A percentile compares a stretch with the other conserved stretches of the same genome.
These are phyloP conservation scores for Ptychochromis oligacanthus DNA, from an alignment of 2,113 vertebrate species.

Conservation along the genomic window DNA sequence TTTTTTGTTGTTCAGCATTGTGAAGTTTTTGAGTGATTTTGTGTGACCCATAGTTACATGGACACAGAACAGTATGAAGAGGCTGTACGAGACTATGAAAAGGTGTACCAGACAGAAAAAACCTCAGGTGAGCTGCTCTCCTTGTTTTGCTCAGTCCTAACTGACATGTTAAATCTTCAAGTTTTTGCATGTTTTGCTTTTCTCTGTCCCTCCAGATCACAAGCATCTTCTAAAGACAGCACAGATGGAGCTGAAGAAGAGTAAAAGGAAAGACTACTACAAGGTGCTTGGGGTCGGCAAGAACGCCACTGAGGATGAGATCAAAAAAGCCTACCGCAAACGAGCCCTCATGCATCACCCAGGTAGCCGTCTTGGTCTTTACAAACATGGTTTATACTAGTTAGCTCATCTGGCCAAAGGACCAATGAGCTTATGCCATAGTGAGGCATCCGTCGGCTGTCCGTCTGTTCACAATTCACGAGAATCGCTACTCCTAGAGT, in stretches of 20 bases:
- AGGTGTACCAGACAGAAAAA: slow-evolving; percentile 96
- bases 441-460: too few species aligned
- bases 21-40: slow-evolving; percentile 31
- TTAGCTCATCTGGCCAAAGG: too few species aligned
- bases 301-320: slow-evolving; percentile 94
- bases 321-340: slow-evolving; percentile 96
- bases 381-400: neutral
- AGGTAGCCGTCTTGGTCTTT: slow-evolving; percentile 73
- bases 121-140: slow-evolving; percentile 86
- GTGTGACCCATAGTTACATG: slow-evolving; percentile 85
- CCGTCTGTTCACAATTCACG: neutral
- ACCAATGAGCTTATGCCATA: too few species aligned
- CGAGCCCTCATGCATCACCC: slow-evolving; percentile 96
- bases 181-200: neutral
- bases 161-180: neutral
- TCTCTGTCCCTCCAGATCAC: slow-evolving; percentile 82
- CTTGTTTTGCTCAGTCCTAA: neutral
- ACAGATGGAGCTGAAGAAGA: slow-evolving; percentile 94
- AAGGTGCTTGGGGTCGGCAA: slow-evolving; percentile 94
- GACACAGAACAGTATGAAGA: slow-evolving; percentile 95
- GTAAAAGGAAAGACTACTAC: slow-evolving; percentile 98
- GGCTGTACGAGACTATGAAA: slow-evolving; percentile 95
- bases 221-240: slow-evolving; percentile 92
- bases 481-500: neutral
- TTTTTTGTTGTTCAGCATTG: neutral